Evolutionary conservation across 2,113 vertebrate species (phyloP).

Genomic region (Aplodontia rufa): DNA sequence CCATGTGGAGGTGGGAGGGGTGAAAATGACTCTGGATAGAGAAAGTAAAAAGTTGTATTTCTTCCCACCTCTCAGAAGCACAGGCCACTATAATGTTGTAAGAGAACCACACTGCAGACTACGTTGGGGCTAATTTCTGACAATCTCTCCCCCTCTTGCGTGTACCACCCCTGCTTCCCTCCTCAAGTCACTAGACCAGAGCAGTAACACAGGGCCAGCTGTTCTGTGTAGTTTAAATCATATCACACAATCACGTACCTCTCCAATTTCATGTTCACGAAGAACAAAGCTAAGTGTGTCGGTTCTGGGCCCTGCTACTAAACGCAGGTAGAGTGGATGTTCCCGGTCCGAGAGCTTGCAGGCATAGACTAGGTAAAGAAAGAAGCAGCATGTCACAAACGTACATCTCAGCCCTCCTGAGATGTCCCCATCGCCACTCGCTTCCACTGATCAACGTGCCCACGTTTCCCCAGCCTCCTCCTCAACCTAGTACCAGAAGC

Average conservation of each 20-base stretch:
- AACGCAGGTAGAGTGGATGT: constrained; percentile 93
- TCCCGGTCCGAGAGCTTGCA: constrained; percentile 95
- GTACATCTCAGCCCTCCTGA: neutral
- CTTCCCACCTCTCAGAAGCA: neutral
- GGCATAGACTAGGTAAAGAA: constrained; percentile 88
- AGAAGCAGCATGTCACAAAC: neutral
- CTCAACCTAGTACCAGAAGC: neutral
- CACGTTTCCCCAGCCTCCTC: rapidly evolving
- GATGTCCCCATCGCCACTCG: rapidly evolving
- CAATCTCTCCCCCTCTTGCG: neutral
- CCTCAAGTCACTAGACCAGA: neutral
- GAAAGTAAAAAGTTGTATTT: neutral
- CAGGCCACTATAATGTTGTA: neutral
- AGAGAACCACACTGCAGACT: neutral
- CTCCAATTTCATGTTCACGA: constrained; percentile 94
- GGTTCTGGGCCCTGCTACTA: constrained; percentile 92
- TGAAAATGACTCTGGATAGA: neutral
- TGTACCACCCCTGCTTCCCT: neutral
- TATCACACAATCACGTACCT: constrained; percentile 82
- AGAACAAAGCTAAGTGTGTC: constrained; percentile 95
- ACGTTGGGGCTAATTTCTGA: neutral
- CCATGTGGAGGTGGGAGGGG: neutral
- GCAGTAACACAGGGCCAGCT: neutral
- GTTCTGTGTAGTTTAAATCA: neutral
- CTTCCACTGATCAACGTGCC: neutral